Evolutionary conservation across 2,888 invertebrate genomes (phyloP).

Genomic region (Ditula angustiorana): DNA sequence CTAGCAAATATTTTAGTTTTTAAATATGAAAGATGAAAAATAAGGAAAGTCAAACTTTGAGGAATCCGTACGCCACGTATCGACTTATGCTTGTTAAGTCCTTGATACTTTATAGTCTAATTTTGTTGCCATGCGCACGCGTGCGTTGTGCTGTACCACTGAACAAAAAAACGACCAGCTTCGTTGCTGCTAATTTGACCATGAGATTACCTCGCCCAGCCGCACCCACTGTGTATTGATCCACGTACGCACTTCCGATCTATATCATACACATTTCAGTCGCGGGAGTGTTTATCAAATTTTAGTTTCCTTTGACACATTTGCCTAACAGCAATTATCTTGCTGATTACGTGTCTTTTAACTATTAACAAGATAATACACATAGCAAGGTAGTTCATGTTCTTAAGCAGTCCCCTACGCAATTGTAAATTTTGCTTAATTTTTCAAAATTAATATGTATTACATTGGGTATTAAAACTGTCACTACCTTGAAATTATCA

Average conservation of each 20-base stretch:
- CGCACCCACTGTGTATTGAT: slow-evolving; percentile 41
- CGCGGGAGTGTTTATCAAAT: background rate
- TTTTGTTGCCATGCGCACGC: background rate
- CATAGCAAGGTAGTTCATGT: no score
- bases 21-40: background rate
- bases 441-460: no score
- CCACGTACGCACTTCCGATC: slow-evolving; percentile 41
- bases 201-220: slow-evolving; percentile 43
- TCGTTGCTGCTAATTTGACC: slow-evolving; percentile 19
- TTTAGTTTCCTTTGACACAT: no score
- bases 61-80: slow-evolving; percentile 1
- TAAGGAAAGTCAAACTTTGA: background rate
- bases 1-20: slow-evolving; percentile 15
- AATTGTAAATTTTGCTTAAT: no score
- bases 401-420: no score
- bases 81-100: background rate
- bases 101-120: background rate
- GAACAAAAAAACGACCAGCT: slow-evolving; percentile 7
- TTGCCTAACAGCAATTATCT: no score
- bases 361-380: no score
- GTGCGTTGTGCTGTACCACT: background rate
- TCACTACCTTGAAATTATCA: no score
- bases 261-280: slow-evolving; percentile 22
- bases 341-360: no score
- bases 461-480: no score